A percentile compares a stretch with the other conserved stretches of the same genome.
Evolutionary conservation across 2,888 invertebrate genomes (phyloP).

Genomic region (Chymomyza fuscimana): DNA sequence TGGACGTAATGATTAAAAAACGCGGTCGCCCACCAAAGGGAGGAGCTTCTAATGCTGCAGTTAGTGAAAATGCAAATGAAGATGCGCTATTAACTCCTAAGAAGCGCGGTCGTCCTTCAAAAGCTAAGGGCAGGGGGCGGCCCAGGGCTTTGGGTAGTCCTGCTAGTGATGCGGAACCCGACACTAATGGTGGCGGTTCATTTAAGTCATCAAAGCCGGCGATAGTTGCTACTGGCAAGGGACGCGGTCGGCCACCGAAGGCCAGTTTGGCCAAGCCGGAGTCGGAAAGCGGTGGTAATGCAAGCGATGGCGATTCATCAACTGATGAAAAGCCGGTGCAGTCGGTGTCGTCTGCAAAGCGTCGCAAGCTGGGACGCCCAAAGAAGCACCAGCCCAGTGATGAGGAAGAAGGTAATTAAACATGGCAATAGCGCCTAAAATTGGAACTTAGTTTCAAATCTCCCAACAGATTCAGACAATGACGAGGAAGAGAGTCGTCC

Average conservation of each 20-base stretch:
- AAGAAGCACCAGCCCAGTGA: constrained; percentile 64
- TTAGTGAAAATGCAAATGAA: constrained; percentile 5
- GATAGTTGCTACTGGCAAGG: constrained; percentile 44
- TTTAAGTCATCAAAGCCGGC: neutral
- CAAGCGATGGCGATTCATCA: constrained; percentile 19
- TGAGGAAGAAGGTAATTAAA: constrained; percentile 57
- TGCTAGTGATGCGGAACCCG: constrained; percentile 37
- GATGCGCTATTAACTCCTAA: constrained; percentile 51
- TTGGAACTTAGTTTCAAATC: neutral
- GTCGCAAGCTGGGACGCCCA: constrained; percentile 65
- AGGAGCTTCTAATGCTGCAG: constrained; percentile 3
- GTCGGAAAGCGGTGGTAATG: constrained; percentile 25
- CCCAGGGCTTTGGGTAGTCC: constrained; percentile 37
- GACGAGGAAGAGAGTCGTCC: constrained; percentile 59
- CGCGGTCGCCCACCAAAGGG: constrained; percentile 56
- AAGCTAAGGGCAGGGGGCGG: constrained; percentile 58
- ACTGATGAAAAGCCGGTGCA: constrained; percentile 22
- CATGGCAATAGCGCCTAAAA: neutral
- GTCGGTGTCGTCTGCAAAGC: constrained; percentile 46
- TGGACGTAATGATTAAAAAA: constrained; percentile 48
- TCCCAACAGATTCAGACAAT: constrained; percentile 40
- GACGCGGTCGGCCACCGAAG: constrained; percentile 68
- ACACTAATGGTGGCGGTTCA: constrained; percentile 18
- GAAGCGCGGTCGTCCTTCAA: constrained; percentile 71
- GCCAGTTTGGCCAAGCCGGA: constrained; percentile 8